These are phyloP conservation scores for Mobula hypostoma DNA, from an alignment of 2,113 vertebrate species.

Conservation along the genomic window DNA sequence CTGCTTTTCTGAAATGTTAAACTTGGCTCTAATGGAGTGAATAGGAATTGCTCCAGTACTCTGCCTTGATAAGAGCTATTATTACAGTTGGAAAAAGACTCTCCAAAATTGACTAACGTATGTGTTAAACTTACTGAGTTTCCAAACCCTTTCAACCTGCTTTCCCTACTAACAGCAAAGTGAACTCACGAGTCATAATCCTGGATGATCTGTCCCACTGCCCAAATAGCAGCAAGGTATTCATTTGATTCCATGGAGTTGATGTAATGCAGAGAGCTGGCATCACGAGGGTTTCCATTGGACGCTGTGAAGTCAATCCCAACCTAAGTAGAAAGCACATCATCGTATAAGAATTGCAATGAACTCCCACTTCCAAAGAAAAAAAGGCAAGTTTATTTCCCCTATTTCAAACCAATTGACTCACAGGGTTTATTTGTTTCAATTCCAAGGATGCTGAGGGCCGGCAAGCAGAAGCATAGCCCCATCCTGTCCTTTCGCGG, in stretches of 20 bases:
- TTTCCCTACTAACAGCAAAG: background rate
- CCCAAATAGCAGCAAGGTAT: conserved; percentile 89
- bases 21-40: background rate
- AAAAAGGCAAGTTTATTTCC: background rate
- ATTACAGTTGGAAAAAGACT: background rate
- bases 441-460: background rate
- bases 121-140: background rate
- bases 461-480: background rate
- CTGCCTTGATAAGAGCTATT: background rate
- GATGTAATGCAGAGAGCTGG: conserved; percentile 91
- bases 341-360: background rate
- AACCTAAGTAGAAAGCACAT: conserved; percentile 59
- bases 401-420: background rate
- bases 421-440: background rate
- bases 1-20: background rate
- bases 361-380: background rate
- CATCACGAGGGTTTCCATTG: conserved; percentile 86
- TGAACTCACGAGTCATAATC: conserved; percentile 89
- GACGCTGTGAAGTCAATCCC: conserved; percentile 98
- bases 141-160: background rate
- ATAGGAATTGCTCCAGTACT: conserved; percentile 15
- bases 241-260: conserved; percentile 93
- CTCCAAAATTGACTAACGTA: background rate
- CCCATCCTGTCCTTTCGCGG: background rate
- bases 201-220: conserved; percentile 95